Conservation (phyloP, 2,888 invertebrate species). For the Silvanus unidentatus region DNA sequence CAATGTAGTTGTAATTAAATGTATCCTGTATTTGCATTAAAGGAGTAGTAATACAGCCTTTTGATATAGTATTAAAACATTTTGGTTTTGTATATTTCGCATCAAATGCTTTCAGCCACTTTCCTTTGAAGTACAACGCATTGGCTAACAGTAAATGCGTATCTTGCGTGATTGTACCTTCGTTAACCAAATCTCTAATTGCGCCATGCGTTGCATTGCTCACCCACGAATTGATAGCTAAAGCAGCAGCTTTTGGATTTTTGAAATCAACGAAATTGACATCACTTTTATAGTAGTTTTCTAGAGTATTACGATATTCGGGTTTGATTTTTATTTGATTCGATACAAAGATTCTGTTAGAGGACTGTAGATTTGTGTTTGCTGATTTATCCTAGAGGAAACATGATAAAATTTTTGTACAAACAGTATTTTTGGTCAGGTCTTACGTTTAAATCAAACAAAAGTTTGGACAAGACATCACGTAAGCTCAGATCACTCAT, state of each 20-base stretch:
- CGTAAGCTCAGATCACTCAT: constrained; percentile 22
- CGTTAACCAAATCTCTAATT: constrained; percentile 39
- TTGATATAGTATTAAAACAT: constrained; percentile 59
- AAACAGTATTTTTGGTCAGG: not conserved
- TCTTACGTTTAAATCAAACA: constrained; percentile 28
- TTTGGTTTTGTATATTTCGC: constrained; percentile 48
- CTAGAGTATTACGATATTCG: constrained; percentile 46
- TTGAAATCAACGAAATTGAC: constrained; percentile 50
- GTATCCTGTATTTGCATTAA: constrained; percentile 64
- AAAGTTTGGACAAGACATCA: constrained; percentile 22
- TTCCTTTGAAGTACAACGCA: constrained; percentile 73
- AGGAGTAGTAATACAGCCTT: constrained; percentile 55
- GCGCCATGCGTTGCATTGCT: constrained; percentile 51
- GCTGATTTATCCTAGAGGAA: constrained; percentile 29
- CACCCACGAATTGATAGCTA: constrained; percentile 58
- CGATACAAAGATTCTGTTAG: constrained; percentile 51
- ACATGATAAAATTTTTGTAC: constrained; percentile 1
- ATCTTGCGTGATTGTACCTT: constrained; percentile 25
- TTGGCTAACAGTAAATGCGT: constrained; percentile 67
- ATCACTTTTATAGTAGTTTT: constrained; percentile 50
- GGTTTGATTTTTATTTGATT: constrained; percentile 43
- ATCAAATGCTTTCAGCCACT: constrained; percentile 66
- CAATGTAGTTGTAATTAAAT: constrained; percentile 57
- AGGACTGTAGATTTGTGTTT: constrained; percentile 40
- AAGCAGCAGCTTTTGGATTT: constrained; percentile 43